Base-by-base conservation (phyloP, 2,113 vertebrate genomes). In the Lepidothrix coronata region DNA sequence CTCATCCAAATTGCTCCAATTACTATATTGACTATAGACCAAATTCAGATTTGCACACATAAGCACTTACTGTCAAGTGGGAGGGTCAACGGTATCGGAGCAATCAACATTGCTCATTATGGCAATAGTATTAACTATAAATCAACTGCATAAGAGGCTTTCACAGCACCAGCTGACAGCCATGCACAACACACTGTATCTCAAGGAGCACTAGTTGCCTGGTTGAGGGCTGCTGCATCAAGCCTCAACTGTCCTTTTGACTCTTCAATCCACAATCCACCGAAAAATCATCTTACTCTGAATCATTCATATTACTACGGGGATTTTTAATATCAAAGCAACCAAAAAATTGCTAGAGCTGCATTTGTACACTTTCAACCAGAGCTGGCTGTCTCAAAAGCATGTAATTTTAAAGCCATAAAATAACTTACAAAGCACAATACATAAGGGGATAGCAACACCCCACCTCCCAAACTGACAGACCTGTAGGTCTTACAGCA, bases 221-320 rank as follows among this genome's bases (percentile, higher is more conserved):
- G 0, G 4, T 19, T 7, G 14, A 31, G n/a, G 9, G 51, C 59
- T 28, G 17, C 63, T 54, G 43, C 30, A 55, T 31, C 74, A 61
- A 72, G 21, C 8, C 19, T 19, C 2, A 0, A 20, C 25, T 1
- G 1, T 16, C 24, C 33, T 74, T 80, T 11, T 61, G 41, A 61
- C 12, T 61, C 8, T 4, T 28, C 71, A 86, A 20, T 49, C 54
- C 37, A 43, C 1, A 1, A 1, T 6, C 44, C 16, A 22, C 51
- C 77, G 41, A 91, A 89, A 91, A 84, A 41, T 21, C 14, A 2
- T 9, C 12, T 39, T 73, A 68, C 3, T 15, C 24, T 33, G 19
- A 89, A 65, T 27, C 21, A 43, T 65, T 70, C 19, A 17, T 18
- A 61, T 9, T 52, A 19, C 51, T 62, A 72, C 15, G 46, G 35